Evolutionary conservation across 2,113 vertebrate species (phyloP).

Genomic region (Labeo rohita): DNA sequence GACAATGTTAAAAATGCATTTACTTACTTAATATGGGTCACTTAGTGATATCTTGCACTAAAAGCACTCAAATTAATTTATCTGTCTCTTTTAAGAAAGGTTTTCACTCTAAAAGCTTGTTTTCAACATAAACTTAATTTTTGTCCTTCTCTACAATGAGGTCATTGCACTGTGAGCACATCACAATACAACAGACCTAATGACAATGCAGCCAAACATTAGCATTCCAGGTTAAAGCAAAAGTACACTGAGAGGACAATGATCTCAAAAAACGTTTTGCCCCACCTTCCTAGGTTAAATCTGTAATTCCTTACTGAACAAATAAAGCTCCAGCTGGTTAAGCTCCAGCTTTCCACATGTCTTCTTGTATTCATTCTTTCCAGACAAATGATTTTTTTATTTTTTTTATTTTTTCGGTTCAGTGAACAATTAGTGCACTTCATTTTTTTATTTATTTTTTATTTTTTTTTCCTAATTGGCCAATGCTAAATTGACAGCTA

Average conservation of each 20-base stretch:
- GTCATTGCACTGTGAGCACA: neutral
- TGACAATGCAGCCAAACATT: neutral
- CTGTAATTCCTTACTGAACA: conserved; percentile 66
- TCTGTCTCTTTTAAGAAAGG: neutral
- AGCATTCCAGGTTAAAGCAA: conserved; percentile 58
- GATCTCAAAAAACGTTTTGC: conserved; percentile 61
- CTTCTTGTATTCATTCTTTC: neutral
- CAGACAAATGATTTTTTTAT: neutral
- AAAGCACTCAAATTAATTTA: neutral
- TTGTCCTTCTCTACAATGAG: neutral
- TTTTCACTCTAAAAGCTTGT: neutral
- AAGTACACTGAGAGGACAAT: conserved; percentile 57
- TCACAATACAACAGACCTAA: neutral
- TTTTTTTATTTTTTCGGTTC: too few relatives aligned
- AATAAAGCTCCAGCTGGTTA: conserved; percentile 60
- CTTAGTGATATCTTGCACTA: neutral
- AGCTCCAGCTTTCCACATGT: too few relatives aligned
- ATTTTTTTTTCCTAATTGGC: neutral
- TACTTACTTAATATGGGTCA: neutral
- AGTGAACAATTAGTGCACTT: too few relatives aligned
- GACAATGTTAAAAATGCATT: neutral
- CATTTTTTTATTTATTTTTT: too few relatives aligned
- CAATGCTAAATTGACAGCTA: neutral
- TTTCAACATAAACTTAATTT: neutral
- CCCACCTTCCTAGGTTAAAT: conserved; percentile 52